A percentile compares a stretch with the other conserved stretches of the same genome.
These are phyloP conservation scores for Podabrus alpinus DNA, from an alignment of 2,888 invertebrate genomes.

Conservation along the genomic window DNA sequence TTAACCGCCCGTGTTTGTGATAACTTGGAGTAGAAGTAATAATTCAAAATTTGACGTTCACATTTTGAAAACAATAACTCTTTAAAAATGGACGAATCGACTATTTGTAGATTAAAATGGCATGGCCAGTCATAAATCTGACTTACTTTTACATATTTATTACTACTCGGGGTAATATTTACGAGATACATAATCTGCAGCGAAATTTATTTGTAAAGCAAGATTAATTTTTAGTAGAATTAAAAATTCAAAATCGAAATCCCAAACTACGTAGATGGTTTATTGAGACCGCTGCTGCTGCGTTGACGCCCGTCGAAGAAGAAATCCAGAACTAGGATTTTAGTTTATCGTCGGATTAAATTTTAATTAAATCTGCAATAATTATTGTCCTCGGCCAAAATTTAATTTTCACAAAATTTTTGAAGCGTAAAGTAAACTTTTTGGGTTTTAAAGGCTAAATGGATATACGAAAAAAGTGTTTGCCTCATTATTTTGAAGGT, in stretches of 20 bases:
- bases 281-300: background rate
- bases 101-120: conserved; percentile 15
- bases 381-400: background rate
- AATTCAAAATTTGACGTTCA: background rate
- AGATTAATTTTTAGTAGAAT: background rate
- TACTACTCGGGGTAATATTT: conserved; percentile 15
- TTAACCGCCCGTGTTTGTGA: background rate
- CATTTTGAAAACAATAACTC: conserved; percentile 15
- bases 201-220: background rate
- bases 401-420: background rate
- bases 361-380: background rate
- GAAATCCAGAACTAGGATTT: background rate
- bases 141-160: conserved; percentile 20
- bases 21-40: background rate
- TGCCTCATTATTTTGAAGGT: conserved; percentile 5
- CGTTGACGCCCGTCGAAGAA: background rate
- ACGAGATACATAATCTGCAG: conserved; percentile 3
- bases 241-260: background rate
- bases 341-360: background rate
- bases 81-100: conserved; percentile 13
- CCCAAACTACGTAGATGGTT: background rate
- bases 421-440: conserved; percentile 1
- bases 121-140: conserved; percentile 17
- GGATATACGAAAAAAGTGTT: conserved; percentile 1
- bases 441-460: background rate